Base-by-base conservation (phyloP, 1,140 invertebrate genomes). In the Drosophila virilis region DNA sequence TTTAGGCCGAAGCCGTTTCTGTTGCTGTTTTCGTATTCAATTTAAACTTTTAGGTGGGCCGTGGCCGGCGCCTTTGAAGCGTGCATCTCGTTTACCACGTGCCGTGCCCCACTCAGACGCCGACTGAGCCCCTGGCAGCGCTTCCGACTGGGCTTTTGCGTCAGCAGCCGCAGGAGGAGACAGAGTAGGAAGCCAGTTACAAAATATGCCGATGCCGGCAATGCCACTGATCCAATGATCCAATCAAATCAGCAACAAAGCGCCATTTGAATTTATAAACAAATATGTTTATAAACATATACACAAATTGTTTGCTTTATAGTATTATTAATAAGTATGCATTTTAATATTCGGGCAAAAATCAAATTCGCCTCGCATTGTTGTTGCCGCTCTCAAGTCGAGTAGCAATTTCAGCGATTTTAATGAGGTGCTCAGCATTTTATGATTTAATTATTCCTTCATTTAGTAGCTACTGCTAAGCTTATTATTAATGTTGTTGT, bases 201-300 rank as follows among this genome's bases (percentile, higher is more conserved):
- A 74, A 70, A 74, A 74, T 62, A 66, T 54, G 65, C 60, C 59
- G 60, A 45, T 48, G 57, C 42, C 33, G 50, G 1, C 40, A 40
- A 62, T 71, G 51, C 45, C 74, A 62, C 54, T 64, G 71, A 79
- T 83, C 66, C 67, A 55, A 70, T 80, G 74, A 86, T 88, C 84
- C 77, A 86, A 86, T 86, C 83, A 86, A 82, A 78, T 65, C 75
- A 71, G 65, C 76, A 67, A 75, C 76, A 80, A 83, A 81, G 79
- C 83, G 66, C 83, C 84, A 89, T 88, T 88, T 75, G 83, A 88
- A 89, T 88, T 83, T 89, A 88, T 88, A 84, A 89, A 89, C 83
- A 74, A 70, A 89, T 73, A 79, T 77, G 62, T 82, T 83, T 76
- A 88, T 89, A 74, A 89, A 88, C 76, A 74, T 82, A 54, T 35